Conservation (phyloP, 2,888 invertebrate genomes). For the Hyles lineata region DNA sequence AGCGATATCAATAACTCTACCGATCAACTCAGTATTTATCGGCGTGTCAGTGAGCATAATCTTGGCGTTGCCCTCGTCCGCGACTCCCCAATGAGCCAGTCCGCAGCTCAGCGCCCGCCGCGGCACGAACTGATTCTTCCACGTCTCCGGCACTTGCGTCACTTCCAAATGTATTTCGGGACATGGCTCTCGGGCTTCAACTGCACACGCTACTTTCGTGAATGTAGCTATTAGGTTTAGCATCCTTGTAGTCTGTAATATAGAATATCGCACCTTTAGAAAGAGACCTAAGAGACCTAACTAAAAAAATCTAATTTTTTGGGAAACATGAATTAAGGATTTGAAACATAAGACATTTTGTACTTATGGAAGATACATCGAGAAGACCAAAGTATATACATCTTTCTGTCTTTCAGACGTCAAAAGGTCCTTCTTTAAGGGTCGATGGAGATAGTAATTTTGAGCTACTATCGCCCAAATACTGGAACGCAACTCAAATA, state of each 20-base stretch:
- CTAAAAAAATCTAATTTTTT: too few relatives aligned
- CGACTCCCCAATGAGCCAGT: slow-evolving; percentile 75
- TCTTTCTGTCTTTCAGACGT: too few relatives aligned
- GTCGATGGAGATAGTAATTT: too few relatives aligned
- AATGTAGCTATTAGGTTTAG: slow-evolving; percentile 70
- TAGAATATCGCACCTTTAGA: too few relatives aligned
- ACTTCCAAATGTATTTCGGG: slow-evolving; percentile 63
- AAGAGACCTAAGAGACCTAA: too few relatives aligned
- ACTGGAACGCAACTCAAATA: too few relatives aligned
- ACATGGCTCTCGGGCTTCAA: slow-evolving; percentile 68
- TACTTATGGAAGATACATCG: too few relatives aligned
- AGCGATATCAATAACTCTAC: slow-evolving; percentile 90
- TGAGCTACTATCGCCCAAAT: too few relatives aligned
- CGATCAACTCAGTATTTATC: slow-evolving; percentile 85
- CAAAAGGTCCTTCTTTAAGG: too few relatives aligned
- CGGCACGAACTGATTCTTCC: slow-evolving; percentile 62
- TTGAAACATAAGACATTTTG: too few relatives aligned
- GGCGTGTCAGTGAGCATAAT: slow-evolving; percentile 67
- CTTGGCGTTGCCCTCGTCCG: slow-evolving; percentile 69
- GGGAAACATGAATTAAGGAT: too few relatives aligned
- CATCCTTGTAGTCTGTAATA: slow-evolving; percentile 66
- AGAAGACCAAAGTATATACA: too few relatives aligned
- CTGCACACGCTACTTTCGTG: slow-evolving; percentile 61
- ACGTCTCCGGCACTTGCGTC: slow-evolving; percentile 60
- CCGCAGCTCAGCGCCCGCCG: slow-evolving; percentile 69